Percentiles rank a stretch among this genome's conserved stretches.
phyloP scores from a whole-genome alignment of 1,140 invertebrate species.

The Andrena cerasifolii region DNA sequence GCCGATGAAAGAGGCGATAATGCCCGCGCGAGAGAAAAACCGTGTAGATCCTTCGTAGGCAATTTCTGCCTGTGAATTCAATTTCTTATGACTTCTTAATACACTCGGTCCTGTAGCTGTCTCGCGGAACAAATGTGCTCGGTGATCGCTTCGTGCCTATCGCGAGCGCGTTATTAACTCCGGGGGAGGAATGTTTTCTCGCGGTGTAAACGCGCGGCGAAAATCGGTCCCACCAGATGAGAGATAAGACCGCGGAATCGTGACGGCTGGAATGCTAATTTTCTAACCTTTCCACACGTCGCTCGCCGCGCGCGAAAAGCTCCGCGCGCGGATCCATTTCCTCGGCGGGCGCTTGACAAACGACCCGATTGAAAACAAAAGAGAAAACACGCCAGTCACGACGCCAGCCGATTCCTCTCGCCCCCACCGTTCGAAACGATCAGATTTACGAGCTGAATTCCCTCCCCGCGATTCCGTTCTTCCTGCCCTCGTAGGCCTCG shows the following conservation, averaged over 20 bases:
- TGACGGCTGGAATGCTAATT: slow-evolving; percentile 41
- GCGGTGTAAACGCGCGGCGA: background rate
- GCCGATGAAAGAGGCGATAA: slow-evolving; percentile 31
- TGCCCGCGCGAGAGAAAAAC: background rate
- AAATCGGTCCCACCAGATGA: slow-evolving; percentile 8
- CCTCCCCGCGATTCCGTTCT: slow-evolving; percentile 30
- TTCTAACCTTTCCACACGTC: slow-evolving; percentile 16
- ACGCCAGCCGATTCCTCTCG: slow-evolving; percentile 44
- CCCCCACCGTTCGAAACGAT: slow-evolving; percentile 3
- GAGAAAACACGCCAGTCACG: slow-evolving; percentile 45
- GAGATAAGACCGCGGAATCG: slow-evolving; percentile 23
- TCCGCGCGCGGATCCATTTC: slow-evolving; percentile 9
- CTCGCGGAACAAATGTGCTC: slow-evolving; percentile 17
- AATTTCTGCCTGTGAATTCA: slow-evolving; percentile 6
- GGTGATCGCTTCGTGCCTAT: background rate
- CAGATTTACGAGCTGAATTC: slow-evolving; percentile 53
- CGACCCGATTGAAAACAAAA: slow-evolving; percentile 54
- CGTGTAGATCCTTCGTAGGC: background rate
- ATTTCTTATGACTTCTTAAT: slow-evolving; percentile 38
- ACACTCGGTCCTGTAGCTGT: background rate
- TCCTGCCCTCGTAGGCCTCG: slow-evolving; percentile 15
- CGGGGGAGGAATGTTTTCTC: background rate
- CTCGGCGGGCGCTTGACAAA: slow-evolving; percentile 38
- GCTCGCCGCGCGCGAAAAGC: background rate
- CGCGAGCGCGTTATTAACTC: slow-evolving; percentile 23